Base-by-base conservation (phyloP, 2,113 vertebrate genomes). In the Takifugu bimaculatus region DNA sequence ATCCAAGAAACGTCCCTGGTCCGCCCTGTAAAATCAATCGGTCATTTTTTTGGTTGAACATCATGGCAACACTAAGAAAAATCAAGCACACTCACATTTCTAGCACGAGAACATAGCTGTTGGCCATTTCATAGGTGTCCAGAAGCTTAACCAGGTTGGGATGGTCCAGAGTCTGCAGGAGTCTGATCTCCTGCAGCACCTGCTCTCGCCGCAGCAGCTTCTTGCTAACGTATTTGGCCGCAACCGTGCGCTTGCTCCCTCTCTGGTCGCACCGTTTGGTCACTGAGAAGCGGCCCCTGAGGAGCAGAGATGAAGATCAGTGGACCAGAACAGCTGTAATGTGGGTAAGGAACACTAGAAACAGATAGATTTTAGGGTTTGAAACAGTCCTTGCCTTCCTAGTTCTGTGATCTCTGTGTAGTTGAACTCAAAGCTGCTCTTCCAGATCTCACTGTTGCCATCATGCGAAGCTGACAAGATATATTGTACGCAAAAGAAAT, bases 1-100 rank as follows among this genome's bases (percentile, higher is more conserved):
- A 88, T 99, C 96, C 83, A 99, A 92, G 82, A 99, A 94, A 72
- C 95, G 94, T 45, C 95, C 96, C 77, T 98, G 96, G 83, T 97
- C 95, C 57, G 95, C 96, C 92, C 96, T 98, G 73, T 48, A 29
- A 57, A 26, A 27, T 9, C 14, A 26, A 26, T 3, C 11, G 2
- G 45, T 48, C 15, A 3, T 15, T 47, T n/a, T 5, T 47, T 47
- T 14, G 13, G 13, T 3, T 14, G 20, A 47, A 48, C 2, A 3
- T 15, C 45, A n/a, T 10, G 13, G 4, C 15, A n/a, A 15, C 45
- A 14, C 14, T 15, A 7, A 48, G 5, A 25, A 2, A 50, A 20
- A 1, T 15, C 47, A 2, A 45, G 14, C 28, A 1, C 29, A 91
- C 96, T 60, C 78, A 99, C 97, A 99, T 93, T 83, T 98, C 94